These are phyloP conservation scores for Coreoperca whiteheadi DNA, from an alignment of 2,113 vertebrate genomes.

Conservation along the genomic window DNA sequence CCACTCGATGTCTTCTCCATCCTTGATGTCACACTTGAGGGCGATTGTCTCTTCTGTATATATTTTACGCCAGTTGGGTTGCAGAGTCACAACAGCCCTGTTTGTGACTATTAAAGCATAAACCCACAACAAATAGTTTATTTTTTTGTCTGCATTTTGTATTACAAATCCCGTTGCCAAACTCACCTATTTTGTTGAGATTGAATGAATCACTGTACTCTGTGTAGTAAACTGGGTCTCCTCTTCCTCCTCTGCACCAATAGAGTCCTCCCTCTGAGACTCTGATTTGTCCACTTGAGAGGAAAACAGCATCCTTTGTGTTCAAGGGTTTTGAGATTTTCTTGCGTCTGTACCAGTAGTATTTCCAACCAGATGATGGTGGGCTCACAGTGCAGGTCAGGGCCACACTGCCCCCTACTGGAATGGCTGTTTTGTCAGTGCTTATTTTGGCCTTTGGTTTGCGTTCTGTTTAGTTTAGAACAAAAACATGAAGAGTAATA, in stretches of 20 bases:
- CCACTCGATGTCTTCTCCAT: neutral
- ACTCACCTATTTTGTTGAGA: too few relatives aligned
- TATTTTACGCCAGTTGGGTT: slow-evolving; percentile 17
- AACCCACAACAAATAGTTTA: too few relatives aligned
- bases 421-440: neutral
- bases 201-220: slow-evolving; percentile 8
- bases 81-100: slow-evolving; percentile 16
- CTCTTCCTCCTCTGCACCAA: slow-evolving; percentile 42
- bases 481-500: neutral
- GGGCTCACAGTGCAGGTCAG: slow-evolving; percentile 29
- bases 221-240: slow-evolving; percentile 33
- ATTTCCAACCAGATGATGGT: slow-evolving; percentile 24
- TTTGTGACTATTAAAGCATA: neutral
- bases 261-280: slow-evolving; percentile 29
- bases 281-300: neutral
- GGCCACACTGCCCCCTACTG: neutral
- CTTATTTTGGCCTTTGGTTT: slow-evolving; percentile 4
- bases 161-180: too few relatives aligned
- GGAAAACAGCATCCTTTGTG: too few relatives aligned
- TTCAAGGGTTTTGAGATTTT: neutral
- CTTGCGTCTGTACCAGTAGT: slow-evolving; percentile 15
- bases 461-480: neutral
- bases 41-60: slow-evolving; percentile 1
- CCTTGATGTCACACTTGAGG: slow-evolving; percentile 27
- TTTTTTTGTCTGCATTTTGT: neutral